phyloP scores from a whole-genome alignment of 2,888 invertebrate genomes.

The Campoplex nolae region DNA sequence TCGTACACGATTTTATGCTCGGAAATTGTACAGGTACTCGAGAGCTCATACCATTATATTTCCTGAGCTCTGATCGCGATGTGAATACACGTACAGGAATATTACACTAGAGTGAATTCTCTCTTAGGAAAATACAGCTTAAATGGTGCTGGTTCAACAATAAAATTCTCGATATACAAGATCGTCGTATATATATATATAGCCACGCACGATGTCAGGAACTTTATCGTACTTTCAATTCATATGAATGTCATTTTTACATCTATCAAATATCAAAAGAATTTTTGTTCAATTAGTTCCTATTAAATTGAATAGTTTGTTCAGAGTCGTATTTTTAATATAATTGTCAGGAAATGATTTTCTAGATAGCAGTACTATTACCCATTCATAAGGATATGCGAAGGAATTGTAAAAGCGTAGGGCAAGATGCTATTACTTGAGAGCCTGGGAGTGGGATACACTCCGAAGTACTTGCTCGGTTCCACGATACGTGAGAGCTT shows the following conservation, averaged over 20 bases:
- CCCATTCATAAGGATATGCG: conserved; percentile 37
- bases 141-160: conserved; percentile 28
- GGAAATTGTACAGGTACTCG: conserved; percentile 52
- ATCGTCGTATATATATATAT: neutral
- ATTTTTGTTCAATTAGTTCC: neutral
- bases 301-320: neutral
- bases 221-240: conserved; percentile 4
- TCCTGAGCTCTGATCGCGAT: conserved; percentile 45
- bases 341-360: conserved; percentile 14
- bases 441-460: conserved; percentile 39
- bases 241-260: neutral
- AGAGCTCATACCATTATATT: conserved; percentile 53
- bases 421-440: conserved; percentile 25
- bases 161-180: conserved; percentile 19
- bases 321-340: neutral
- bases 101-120: neutral
- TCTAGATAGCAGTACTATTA: neutral
- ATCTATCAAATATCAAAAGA: neutral
- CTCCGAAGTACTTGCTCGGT: conserved; percentile 39
- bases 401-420: conserved; percentile 40
- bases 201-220: neutral
- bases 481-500: conserved; percentile 50
- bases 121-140: conserved; percentile 31
- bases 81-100: conserved; percentile 25
- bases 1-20: conserved; percentile 43